Base-by-base conservation (phyloP, 2,797 vertebrate genomes). In the Tangara arthus region DNA sequence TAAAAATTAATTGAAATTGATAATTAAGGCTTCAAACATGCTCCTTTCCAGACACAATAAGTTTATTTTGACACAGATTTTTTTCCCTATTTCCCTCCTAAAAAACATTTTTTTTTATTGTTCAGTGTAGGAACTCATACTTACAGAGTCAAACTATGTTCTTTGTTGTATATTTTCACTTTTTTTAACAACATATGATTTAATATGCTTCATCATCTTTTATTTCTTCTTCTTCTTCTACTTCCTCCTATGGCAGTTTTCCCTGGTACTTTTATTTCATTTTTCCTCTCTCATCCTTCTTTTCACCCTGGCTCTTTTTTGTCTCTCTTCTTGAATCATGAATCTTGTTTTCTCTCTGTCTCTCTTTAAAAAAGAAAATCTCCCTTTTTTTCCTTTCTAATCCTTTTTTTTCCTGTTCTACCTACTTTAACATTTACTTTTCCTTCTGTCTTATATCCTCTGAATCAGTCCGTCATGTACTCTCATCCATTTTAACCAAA, bases 41-140 rank as follows among this genome's bases (percentile, higher is more conserved):
- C 39, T 65, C 2, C 16, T 82, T 80, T 89, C 16, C 12, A 21
- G 23, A 37, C 26, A 26, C 5, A 60, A 37, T 80, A 16, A 19
- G 12, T 3, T 47, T 22, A 35, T 59, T 84, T 60, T 42, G 3
- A 15, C 20, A 30, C 12, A 12, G 2, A 1, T 24, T 49, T 53
- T 70, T 71, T 11, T 28, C 34, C 10, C 8, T 27, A 64, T 8
- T 57, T 70, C 82, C 6, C 4, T 64, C 19, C 8, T 37, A 8
- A 65, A 70, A 90, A 20, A 0, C 15, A 11, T 23, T 0, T 0
- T 6, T 23, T 60, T 49, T 42, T 11, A 11, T 22, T 61, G 19
- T 50, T 68, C 19, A 57, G 6, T 0, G 3, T 70, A 47, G 8
- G 15, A 82, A 30, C 5, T 15, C 13, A 21, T 37, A 21, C 11